phyloP scores from a whole-genome alignment of 2,113 vertebrate genomes.

The Rallus limicola region DNA sequence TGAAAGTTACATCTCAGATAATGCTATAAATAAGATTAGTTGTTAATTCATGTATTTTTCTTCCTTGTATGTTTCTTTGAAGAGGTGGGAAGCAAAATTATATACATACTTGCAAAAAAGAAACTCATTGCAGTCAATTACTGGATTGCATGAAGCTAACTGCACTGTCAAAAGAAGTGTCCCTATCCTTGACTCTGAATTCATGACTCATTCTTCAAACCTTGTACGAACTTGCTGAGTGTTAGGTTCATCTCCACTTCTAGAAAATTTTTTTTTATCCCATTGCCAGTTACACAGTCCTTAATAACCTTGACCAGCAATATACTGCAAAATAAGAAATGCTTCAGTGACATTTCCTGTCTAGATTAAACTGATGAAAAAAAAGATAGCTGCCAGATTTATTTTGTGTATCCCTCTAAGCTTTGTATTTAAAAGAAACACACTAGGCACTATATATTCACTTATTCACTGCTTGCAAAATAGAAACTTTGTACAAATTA shows the following conservation, averaged over 20 bases:
- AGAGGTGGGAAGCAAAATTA: not conserved
- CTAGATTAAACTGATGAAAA: not conserved
- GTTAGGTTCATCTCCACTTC: not conserved
- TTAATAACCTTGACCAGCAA: not conserved
- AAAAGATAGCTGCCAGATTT: not conserved
- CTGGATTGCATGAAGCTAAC: not conserved
- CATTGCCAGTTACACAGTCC: not conserved
- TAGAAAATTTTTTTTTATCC: not conserved
- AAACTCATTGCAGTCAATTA: not conserved
- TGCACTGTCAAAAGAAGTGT: not conserved
- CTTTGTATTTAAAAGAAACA: not conserved
- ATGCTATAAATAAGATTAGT: not conserved
- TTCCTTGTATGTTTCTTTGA: not conserved
- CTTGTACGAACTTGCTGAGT: not conserved
- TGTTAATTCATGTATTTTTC: not conserved
- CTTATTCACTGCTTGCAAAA: not conserved
- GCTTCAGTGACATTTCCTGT: not conserved
- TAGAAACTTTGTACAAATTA: not conserved
- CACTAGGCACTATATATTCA: not conserved
- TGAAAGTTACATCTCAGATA: not conserved
- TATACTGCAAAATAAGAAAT: not conserved
- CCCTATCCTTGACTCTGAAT: not conserved
- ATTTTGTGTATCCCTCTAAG: not conserved
- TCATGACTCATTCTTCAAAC: not conserved
- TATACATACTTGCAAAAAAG: not conserved